Evolutionary conservation across 2,888 invertebrate genomes (phyloP).

Genomic region (Rosalia funebris): DNA sequence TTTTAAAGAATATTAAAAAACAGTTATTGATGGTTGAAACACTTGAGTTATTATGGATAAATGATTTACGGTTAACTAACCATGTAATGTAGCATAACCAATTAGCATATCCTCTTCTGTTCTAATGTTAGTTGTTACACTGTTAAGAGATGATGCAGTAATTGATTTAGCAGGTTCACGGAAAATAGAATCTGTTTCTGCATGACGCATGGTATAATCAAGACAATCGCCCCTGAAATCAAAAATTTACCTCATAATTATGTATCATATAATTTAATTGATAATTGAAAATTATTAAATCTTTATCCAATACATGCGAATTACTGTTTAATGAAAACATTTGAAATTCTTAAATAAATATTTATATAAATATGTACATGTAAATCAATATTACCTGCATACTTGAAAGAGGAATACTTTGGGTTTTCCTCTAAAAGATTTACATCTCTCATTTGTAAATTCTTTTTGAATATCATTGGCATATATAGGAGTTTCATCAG

Average conservation of each 20-base stretch:
- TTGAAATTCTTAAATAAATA: neutral
- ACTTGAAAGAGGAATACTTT: conserved; percentile 79
- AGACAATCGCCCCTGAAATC: conserved; percentile 55
- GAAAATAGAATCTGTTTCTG: conserved; percentile 38
- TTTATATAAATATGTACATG: neutral
- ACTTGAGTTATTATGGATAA: too few relatives aligned
- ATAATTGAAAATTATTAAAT: neutral
- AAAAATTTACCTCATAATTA: neutral
- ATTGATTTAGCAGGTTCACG: neutral
- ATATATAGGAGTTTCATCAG: conserved; percentile 67
- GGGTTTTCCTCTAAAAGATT: conserved; percentile 69
- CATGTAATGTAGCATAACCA: conserved; percentile 71
- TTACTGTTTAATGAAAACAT: too few relatives aligned
- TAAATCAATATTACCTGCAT: conserved; percentile 66
- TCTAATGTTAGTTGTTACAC: conserved; percentile 37
- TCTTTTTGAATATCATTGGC: conserved; percentile 63
- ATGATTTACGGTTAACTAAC: too few relatives aligned
- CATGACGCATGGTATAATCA: conserved; percentile 53
- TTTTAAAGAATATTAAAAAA: neutral
- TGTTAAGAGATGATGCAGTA: neutral
- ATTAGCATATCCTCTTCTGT: conserved; percentile 70
- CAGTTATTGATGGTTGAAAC: neutral
- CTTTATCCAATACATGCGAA: too few relatives aligned
- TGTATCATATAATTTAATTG: neutral
- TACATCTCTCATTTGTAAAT: conserved; percentile 71